These are phyloP conservation scores for Polyploca ridens DNA, from an alignment of 2,888 invertebrate species.

Conservation along the genomic window DNA sequence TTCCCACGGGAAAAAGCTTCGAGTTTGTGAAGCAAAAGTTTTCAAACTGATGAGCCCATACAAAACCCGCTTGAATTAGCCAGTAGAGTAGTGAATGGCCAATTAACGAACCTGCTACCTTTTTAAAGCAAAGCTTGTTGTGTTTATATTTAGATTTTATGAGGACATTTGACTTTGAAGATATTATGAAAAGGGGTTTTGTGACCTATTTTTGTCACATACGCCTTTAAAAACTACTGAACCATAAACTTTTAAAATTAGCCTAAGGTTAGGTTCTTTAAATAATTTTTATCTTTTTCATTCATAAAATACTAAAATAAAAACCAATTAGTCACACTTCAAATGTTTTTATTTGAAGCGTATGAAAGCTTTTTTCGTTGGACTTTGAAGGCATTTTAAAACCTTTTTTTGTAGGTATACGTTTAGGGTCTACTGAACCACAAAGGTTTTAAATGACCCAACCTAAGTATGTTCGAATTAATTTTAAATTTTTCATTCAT, in stretches of 20 bases:
- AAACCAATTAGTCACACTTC: too few relatives aligned
- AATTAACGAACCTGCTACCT: background rate
- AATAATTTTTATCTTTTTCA: background rate
- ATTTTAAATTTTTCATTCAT: too few relatives aligned
- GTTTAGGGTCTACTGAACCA: too few relatives aligned
- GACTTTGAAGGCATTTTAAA: too few relatives aligned
- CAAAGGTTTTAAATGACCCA: too few relatives aligned
- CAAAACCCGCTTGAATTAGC: background rate
- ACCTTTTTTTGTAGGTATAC: too few relatives aligned
- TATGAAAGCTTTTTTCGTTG: too few relatives aligned
- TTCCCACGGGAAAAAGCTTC: background rate
- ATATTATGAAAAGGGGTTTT: background rate
- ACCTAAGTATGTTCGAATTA: too few relatives aligned
- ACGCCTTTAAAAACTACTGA: background rate
- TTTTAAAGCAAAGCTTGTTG: background rate
- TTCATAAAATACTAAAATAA: too few relatives aligned
- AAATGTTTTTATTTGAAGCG: too few relatives aligned
- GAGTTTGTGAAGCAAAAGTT: background rate
- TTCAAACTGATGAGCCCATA: slow-evolving; percentile 6
- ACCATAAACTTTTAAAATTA: background rate
- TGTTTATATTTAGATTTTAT: background rate
- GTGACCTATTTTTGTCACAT: background rate
- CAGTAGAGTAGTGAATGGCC: background rate
- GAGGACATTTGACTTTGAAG: background rate
- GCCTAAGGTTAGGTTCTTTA: too few relatives aligned